These are phyloP conservation scores for Temnothorax unifasciatus DNA, from an alignment of 2,888 invertebrate genomes.

Conservation along the genomic window DNA sequence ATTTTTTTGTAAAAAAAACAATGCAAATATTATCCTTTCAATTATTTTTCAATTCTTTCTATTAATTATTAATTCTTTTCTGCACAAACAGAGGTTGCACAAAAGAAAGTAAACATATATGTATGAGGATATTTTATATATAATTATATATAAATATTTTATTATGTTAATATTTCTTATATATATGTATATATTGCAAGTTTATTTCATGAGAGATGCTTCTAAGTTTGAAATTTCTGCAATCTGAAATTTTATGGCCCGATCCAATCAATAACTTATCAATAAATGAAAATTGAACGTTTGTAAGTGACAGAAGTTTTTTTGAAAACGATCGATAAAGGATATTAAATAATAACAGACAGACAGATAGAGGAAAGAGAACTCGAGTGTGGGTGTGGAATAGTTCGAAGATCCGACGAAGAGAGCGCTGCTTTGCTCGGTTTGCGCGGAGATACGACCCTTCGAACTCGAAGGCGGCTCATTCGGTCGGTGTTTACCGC, in stretches of 20 bases:
- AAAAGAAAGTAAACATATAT: no score
- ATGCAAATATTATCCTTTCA: no score
- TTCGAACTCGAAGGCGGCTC: conserved; percentile 40
- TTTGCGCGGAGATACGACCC: conserved; percentile 36
- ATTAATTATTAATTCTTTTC: no score
- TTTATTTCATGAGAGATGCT: not conserved
- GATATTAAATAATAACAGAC: no score
- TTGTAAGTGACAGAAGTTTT: no score
- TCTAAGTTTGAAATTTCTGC: not conserved
- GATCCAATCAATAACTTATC: not conserved
- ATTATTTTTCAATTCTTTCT: no score
- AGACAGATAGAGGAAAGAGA: not conserved
- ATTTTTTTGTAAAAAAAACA: no score
- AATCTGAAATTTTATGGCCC: not conserved
- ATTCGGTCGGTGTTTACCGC: conserved; percentile 35
- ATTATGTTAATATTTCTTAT: not conserved
- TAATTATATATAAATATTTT: not conserved
- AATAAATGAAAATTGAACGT: not conserved
- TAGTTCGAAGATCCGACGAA: conserved; percentile 4
- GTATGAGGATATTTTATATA: not conserved
- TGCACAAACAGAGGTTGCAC: no score
- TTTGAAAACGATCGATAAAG: no score
- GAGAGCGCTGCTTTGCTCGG: conserved; percentile 27
- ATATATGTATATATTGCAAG: no score
- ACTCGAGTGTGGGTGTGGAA: not conserved